These are phyloP conservation scores for Mugil cephalus DNA, from an alignment of 2,113 vertebrate species.

Conservation along the genomic window DNA sequence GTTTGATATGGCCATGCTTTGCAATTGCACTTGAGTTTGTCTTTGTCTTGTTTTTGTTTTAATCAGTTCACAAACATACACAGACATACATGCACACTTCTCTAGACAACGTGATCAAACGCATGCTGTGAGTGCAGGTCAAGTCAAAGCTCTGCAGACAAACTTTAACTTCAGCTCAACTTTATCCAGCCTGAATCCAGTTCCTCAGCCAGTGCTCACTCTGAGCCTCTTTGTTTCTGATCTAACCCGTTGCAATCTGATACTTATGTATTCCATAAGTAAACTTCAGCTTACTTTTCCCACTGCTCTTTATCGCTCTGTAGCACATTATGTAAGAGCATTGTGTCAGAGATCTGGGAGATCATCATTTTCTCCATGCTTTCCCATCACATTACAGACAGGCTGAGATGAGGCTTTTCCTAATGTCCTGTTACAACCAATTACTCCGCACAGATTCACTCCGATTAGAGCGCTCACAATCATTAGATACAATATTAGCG, in stretches of 20 bases:
- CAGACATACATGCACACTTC: too few species aligned
- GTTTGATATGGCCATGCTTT: too few species aligned
- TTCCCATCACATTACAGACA: conserved; percentile 40
- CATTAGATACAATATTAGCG: conserved; percentile 18
- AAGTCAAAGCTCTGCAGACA: neutral
- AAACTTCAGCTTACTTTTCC: neutral
- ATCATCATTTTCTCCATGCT: conserved; percentile 33
- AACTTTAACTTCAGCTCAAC: neutral
- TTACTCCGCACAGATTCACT: conserved; percentile 25
- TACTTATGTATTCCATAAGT: neutral
- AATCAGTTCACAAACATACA: too few species aligned
- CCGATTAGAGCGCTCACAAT: conserved; percentile 20
- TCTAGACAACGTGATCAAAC: neutral
- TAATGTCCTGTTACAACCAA: conserved; percentile 70
- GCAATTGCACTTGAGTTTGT: too few species aligned
- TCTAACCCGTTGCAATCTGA: neutral
- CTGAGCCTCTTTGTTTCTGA: neutral
- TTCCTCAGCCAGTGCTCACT: neutral
- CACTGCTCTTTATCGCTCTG: neutral
- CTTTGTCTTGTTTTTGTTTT: too few species aligned
- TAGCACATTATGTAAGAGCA: conserved; percentile 31
- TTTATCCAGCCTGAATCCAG: neutral
- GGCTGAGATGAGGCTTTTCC: conserved; percentile 55
- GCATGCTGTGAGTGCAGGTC: neutral
- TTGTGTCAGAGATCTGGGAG: neutral